A percentile compares a stretch with the other conserved stretches of the same genome.
These are phyloP conservation scores for Capitulum mitella DNA, from an alignment of 2,888 invertebrate genomes.

Conservation along the genomic window DNA sequence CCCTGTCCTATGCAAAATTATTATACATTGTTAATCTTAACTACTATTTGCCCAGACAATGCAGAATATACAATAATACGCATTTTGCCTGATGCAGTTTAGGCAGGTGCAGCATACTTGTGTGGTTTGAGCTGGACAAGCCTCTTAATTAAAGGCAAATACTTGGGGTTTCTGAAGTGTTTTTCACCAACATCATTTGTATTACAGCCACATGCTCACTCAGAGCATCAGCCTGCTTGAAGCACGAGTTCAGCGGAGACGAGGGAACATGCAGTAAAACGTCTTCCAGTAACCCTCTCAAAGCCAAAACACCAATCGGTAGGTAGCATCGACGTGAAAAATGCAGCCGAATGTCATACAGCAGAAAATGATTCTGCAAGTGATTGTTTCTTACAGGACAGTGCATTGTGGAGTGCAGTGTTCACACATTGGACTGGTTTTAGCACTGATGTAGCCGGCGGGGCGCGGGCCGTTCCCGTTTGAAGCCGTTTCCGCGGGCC, in stretches of 20 bases:
- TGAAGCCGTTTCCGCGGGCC: not conserved
- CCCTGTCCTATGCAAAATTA: too few relatives aligned
- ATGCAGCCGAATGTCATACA: not conserved
- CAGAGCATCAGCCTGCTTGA: not conserved
- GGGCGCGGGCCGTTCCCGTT: not conserved
- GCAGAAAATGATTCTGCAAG: not conserved
- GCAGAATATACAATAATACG: too few relatives aligned
- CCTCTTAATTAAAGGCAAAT: too few relatives aligned
- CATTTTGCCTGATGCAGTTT: too few relatives aligned
- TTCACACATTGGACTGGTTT: not conserved
- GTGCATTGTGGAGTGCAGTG: too few relatives aligned
- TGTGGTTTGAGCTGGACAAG: too few relatives aligned
- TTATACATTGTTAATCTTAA: too few relatives aligned
- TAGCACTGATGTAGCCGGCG: not conserved
- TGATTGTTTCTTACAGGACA: not conserved
- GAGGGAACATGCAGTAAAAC: not conserved
- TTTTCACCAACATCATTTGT: too few relatives aligned
- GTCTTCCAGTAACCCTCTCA: not conserved
- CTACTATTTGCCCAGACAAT: too few relatives aligned
- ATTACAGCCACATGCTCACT: not conserved
- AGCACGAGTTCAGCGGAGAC: not conserved
- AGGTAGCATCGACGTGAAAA: not conserved
- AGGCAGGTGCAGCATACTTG: too few relatives aligned
- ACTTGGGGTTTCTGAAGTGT: too few relatives aligned
- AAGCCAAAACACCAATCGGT: constrained; percentile 3